phyloP scores from a whole-genome alignment of 2,113 vertebrate genomes.

The Alethe diademata region DNA sequence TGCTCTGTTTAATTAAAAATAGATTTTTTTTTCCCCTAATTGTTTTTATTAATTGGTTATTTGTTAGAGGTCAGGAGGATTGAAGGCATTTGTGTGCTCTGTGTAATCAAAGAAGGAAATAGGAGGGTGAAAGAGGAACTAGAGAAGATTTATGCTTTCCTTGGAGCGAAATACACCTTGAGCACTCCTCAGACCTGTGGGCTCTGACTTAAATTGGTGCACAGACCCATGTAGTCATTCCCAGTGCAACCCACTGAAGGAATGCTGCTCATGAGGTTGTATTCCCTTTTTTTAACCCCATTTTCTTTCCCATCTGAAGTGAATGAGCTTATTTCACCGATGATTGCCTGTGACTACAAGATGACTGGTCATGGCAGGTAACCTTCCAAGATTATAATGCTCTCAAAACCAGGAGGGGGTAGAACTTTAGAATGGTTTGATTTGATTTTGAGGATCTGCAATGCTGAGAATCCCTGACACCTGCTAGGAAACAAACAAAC shows the following conservation, averaged over 20 bases:
- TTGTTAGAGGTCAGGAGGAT: neutral
- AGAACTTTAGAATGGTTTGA: neutral
- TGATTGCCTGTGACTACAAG: neutral
- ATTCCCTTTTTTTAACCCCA: neutral
- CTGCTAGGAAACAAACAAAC: neutral
- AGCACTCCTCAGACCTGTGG: neutral
- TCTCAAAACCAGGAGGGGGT: accelerated
- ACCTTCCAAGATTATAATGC: neutral
- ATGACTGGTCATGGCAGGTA: neutral
- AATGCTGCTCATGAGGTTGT: neutral
- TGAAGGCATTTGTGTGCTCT: neutral
- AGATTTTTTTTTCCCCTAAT: too few species aligned
- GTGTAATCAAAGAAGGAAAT: neutral
- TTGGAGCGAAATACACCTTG: neutral
- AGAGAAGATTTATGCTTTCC: neutral
- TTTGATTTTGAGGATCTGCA: neutral
- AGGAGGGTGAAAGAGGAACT: neutral
- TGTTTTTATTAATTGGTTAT: neutral
- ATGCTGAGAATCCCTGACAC: neutral
- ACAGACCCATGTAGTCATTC: neutral
- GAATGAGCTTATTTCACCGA: neutral
- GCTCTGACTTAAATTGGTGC: neutral
- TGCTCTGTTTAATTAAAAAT: neutral
- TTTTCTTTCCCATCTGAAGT: neutral
- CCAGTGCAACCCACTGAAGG: neutral